Base-by-base conservation (phyloP, 2,888 invertebrate species). In the Coronaproctus castanopsis region DNA sequence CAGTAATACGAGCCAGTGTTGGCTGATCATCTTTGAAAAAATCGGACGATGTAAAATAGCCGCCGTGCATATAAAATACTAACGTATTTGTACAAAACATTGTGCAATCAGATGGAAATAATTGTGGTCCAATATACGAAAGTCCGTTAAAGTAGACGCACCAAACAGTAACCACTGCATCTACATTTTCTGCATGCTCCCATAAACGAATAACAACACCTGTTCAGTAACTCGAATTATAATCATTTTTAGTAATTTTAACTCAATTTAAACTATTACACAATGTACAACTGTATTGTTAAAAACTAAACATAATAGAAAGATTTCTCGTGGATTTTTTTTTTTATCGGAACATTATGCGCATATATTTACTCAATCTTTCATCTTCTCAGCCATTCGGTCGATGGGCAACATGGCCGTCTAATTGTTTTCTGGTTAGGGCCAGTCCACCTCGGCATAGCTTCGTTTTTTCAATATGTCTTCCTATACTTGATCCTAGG, bases 41-140 rank as follows among this genome's bases (percentile, higher is more conserved):
- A 65, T 74, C 72, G 20, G 73, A 70, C 64, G 77, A 76, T 50
- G 85, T 84, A 70, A 91, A 93, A 68, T 81, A 87, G 2, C 90
- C 90, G 49, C 88, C 89, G 63, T 85, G 85, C 78, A 92, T 81
- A 74, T 86, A 83, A 71, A 93, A 88, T 66, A 93, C 81, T 66
- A 90, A 73, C 53, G 86, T 81, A 70, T 86, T 82, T 54, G 78
- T 74, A 69, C 78, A 78, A 66, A 87, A 81, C 66, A 69, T 68
- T 48, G 80, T 77, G 2, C 83, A 80, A 52, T 81, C 79, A 67
- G 82, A 79, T 65, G 78, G 78, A 14, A 80, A 74, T 59, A 82
- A 71, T 69, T 82, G 81, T 55, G 80, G 80, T 55, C 85, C 83
- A 52, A 86, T 77, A 67, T 84, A 86, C 57, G 84, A 77, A 18